Conservation (phyloP, 2,888 invertebrate species). For the Esperia sulphurella region DNA sequence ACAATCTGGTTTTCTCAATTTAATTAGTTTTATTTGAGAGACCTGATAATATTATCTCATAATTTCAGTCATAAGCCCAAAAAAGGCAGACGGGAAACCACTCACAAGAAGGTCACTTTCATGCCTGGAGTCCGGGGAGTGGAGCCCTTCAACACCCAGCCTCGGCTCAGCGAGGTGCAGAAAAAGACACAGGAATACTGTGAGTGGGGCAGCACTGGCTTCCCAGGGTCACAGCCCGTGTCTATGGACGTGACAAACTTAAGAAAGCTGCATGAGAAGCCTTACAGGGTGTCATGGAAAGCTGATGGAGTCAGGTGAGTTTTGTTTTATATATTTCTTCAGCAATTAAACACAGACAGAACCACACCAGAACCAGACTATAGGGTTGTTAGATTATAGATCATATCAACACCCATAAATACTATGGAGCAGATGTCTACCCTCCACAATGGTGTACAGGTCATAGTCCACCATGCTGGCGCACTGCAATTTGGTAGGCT, state of each 20-base stretch:
- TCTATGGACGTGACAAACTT: slow-evolving; percentile 95
- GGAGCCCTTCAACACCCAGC: slow-evolving; percentile 81
- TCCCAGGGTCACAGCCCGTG: slow-evolving; percentile 98
- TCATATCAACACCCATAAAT: no score
- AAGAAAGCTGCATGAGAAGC: slow-evolving; percentile 84
- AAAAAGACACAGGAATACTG: slow-evolving; percentile 87
- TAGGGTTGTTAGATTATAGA: no score
- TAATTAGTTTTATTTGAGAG: no score
- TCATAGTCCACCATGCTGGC: no score
- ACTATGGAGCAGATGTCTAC: no score
- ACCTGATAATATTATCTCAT: no score
- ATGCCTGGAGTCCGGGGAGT: slow-evolving; percentile 94
- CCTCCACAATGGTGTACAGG: no score
- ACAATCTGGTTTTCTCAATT: no score
- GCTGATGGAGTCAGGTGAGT: slow-evolving; percentile 95
- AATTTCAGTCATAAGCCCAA: slow-evolving; percentile 31
- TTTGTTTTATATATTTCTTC: no score
- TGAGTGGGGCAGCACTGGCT: slow-evolving; percentile 87
- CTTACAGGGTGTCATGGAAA: slow-evolving; percentile 99
- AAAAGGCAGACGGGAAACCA: slow-evolving; percentile 74
- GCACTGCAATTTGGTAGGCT: no score
- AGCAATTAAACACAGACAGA: background rate
- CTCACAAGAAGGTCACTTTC: slow-evolving; percentile 84
- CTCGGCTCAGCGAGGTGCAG: slow-evolving; percentile 83
- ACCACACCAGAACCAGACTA: no score